phyloP scores from a whole-genome alignment of 1,140 invertebrate species.

The Caenorhabditis brenneri region DNA sequence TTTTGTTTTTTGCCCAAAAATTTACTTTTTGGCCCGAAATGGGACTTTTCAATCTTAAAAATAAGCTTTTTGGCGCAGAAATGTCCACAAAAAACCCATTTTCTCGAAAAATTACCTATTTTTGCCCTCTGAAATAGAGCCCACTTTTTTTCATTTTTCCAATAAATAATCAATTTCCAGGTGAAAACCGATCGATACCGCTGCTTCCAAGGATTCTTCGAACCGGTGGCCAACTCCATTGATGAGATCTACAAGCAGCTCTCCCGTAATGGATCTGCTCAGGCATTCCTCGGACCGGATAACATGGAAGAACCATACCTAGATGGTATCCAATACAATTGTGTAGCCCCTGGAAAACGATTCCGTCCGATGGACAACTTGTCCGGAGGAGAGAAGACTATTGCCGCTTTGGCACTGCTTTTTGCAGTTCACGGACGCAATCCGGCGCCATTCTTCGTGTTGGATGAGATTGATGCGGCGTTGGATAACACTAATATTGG shows the following conservation, averaged over 20 bases:
- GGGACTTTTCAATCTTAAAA: too few relatives aligned
- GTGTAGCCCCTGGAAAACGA: conserved; percentile 95
- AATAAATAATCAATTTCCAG: too few relatives aligned
- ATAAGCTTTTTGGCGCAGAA: too few relatives aligned
- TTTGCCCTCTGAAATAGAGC: too few relatives aligned
- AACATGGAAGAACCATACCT: conserved; percentile 98
- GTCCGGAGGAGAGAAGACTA: conserved; percentile 97
- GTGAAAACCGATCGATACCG: conserved; percentile 72
- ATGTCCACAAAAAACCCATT: too few relatives aligned
- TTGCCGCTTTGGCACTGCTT: conserved; percentile 91
- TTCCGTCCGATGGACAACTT: conserved; percentile 97
- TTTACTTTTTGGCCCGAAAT: too few relatives aligned
- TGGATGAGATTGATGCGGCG: conserved; percentile 98
- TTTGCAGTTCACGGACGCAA: conserved; percentile 98
- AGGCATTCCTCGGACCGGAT: conserved; percentile 94
- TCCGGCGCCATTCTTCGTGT: conserved; percentile 97
- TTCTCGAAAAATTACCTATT: too few relatives aligned
- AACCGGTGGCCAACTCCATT: conserved; percentile 94
- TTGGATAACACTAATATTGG: conserved; percentile 99
- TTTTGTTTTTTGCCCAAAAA: too few relatives aligned
- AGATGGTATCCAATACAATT: conserved; percentile 97
- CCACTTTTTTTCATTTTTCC: too few relatives aligned
- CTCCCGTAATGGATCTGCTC: conserved; percentile 94
- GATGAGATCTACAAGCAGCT: conserved; percentile 97
- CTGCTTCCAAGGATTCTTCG: conserved; percentile 93